Conservation (phyloP, 2,113 vertebrate species). For the Noturus placidus region DNA sequence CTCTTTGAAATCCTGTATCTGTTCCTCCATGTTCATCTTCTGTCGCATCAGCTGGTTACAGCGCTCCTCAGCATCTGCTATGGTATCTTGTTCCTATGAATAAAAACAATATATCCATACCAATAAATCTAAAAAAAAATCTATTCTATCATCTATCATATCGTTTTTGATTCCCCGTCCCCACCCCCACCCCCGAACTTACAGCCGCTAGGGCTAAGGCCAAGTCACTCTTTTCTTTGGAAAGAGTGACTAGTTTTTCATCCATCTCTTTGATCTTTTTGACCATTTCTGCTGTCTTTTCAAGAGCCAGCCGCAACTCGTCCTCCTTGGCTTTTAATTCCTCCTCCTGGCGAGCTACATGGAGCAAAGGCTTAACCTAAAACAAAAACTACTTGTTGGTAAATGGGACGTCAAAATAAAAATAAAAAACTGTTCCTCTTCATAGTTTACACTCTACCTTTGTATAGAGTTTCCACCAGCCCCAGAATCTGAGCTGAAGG, state of each 20-base stretch:
- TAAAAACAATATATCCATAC: background rate
- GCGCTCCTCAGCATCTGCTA: conserved; percentile 77
- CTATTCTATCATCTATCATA: background rate
- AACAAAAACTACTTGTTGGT: conserved; percentile 2
- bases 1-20: conserved; percentile 77
- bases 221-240: conserved; percentile 84
- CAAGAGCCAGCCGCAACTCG: conserved; percentile 78
- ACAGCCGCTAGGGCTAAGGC: conserved; percentile 69
- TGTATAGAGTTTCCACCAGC: conserved; percentile 84
- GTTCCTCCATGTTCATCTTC: conserved; percentile 82
- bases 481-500: conserved; percentile 82
- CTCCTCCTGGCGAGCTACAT: conserved; percentile 73
- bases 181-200: conserved; percentile 57
- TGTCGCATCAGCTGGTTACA: conserved; percentile 82
- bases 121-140: background rate
- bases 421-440: no score
- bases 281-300: conserved; percentile 74
- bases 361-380: conserved; percentile 78
- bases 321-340: conserved; percentile 71
- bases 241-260: conserved; percentile 79
- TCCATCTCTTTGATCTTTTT: conserved; percentile 79
- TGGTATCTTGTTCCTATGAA: conserved; percentile 81
- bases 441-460: conserved; percentile 60
- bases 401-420: background rate
- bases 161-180: background rate